Evolutionary conservation across 1,140 invertebrate species (phyloP).

Genomic region (Zeugodacus cucurbitae): DNA sequence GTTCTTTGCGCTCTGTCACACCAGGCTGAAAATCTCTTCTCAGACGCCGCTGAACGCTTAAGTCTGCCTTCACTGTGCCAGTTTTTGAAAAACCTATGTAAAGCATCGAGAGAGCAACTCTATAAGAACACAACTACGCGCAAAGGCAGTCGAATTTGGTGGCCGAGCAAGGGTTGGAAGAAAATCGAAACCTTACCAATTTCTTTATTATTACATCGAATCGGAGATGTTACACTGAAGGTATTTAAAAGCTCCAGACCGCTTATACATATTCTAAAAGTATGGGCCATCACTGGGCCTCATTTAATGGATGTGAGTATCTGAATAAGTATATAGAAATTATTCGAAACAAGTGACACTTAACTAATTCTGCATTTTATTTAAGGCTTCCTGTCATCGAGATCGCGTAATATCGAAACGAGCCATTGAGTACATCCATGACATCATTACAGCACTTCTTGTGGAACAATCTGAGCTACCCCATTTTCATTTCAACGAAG

Average conservation of each 20-base stretch:
- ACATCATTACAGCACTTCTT: slow-evolving; percentile 88
- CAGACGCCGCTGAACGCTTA: slow-evolving; percentile 87
- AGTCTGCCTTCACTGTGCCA: slow-evolving; percentile 84
- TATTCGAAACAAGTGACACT: no score
- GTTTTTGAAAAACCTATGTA: slow-evolving; percentile 84
- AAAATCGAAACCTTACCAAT: slow-evolving; percentile 65
- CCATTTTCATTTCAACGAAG: slow-evolving; percentile 96
- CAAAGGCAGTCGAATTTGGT: slow-evolving; percentile 69
- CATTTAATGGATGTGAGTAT: slow-evolving; percentile 87
- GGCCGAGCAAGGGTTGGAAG: slow-evolving; percentile 65
- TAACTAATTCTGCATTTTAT: no score
- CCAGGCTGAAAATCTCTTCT: slow-evolving; percentile 85
- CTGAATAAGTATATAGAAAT: not conserved
- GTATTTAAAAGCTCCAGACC: slow-evolving; percentile 88
- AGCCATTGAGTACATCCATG: slow-evolving; percentile 93
- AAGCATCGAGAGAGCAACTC: slow-evolving; percentile 82
- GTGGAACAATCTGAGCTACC: slow-evolving; percentile 89
- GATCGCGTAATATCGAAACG: slow-evolving; percentile 90
- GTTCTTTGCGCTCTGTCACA: slow-evolving; percentile 88
- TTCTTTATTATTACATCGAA: slow-evolving; percentile 79
- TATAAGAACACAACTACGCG: slow-evolving; percentile 69
- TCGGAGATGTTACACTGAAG: slow-evolving; percentile 88
- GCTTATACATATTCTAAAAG: slow-evolving; percentile 87
- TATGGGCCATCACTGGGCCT: slow-evolving; percentile 89
- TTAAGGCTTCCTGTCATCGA: slow-evolving; percentile 88